Base-by-base conservation (phyloP, 2,797 vertebrate species). In the Amniataba percoides region DNA sequence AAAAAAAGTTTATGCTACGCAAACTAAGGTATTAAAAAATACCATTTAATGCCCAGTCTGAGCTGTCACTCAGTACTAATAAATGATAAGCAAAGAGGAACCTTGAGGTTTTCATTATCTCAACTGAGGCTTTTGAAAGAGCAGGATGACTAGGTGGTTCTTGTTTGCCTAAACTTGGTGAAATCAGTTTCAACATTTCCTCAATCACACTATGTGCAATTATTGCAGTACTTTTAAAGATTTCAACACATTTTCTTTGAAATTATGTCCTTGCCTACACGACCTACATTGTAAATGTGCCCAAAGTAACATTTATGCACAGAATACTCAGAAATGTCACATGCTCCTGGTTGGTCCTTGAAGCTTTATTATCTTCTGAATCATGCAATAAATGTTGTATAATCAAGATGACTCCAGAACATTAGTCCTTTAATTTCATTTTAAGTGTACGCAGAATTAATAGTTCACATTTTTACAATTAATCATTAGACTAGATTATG, bases 181-280 rank as follows among this genome's bases (percentile, higher is more conserved):
- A 89, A 90, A 91, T 81, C 71, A 53, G 57, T 90, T 92, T 89
- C 82, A 76, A 87, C 83, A 92, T 80, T 87, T 87, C 78, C 84
- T 65, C 16, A 69, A 78, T 78, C 53, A 59, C 12, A 42, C 64
- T 8, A 59, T 57, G 61, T 60, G 80, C 78, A 87, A 87, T 68
- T 74, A 78, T 62, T 87, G 59, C 73, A 75, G 7, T 15, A 46
- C 11, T 53, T 74, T 40, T 14, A 16, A 52, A 31, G 9, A 55
- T 90, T 87, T 77, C 86, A 68, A 73, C 72, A 85, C 15, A 31
- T 1, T 39, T 39, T 76, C 11, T 64, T 64, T 56, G 16, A 73
- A 83, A 67, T 25, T 18, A 39, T 10, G 36, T 15, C 43, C 15
- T 70, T 58, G 18, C 7, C 19, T 2, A 48, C 55, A 11, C 9